Conservation (phyloP, 1,140 invertebrate species). For the Nebria ingens region DNA sequence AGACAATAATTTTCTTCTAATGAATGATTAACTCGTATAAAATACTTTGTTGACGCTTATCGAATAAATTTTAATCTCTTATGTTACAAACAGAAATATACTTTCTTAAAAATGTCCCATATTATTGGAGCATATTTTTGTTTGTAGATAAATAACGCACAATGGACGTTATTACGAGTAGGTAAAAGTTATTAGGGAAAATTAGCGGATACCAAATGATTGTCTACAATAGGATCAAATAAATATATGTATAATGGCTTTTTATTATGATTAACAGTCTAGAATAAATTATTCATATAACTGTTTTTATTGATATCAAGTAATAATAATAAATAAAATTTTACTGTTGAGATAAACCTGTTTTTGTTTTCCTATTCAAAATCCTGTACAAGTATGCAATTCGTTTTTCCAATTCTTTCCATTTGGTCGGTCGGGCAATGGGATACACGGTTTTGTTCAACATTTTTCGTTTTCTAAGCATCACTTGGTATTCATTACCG, state of each 20-base stretch:
- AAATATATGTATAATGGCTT: conserved; percentile 5
- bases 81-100: too few species aligned
- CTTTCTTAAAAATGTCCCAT: too few species aligned
- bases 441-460: conserved; percentile 45
- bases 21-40: too few species aligned
- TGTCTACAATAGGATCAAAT: too few species aligned
- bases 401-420: conserved; percentile 60
- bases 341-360: conserved; percentile 42
- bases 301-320: conserved; percentile 13
- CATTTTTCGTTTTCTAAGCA: conserved; percentile 65
- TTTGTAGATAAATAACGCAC: too few species aligned
- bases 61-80: too few species aligned
- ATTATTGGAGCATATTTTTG: too few species aligned
- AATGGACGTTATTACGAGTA: too few species aligned
- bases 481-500: conserved; percentile 77
- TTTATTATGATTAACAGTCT: conserved; percentile 3
- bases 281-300: conserved; percentile 10
- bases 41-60: too few species aligned
- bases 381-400: conserved; percentile 62
- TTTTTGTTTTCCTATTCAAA: conserved; percentile 70
- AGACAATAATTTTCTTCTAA: too few species aligned
- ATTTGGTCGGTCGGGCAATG: conserved; percentile 58
- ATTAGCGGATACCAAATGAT: too few species aligned
- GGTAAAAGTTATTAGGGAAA: too few species aligned
- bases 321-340: conserved; percentile 14